Base-by-base conservation (phyloP, 1,140 invertebrate species). In the Listronotus bonariensis region DNA sequence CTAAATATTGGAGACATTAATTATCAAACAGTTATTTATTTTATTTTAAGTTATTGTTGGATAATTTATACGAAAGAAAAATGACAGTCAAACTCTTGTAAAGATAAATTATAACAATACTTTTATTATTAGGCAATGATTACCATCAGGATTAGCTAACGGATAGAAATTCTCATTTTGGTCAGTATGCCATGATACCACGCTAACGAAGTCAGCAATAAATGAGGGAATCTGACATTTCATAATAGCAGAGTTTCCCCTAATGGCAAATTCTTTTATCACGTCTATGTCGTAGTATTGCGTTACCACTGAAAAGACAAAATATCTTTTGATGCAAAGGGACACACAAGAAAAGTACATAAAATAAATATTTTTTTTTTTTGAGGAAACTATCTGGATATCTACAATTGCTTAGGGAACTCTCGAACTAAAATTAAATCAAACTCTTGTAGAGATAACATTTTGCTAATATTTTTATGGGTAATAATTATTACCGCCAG, bases 171-270 rank as follows among this genome's bases (percentile, higher is more conserved):
- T 84, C 72, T 90, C 88, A 71, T 86, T 86, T 69, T 87, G 82
- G 79, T 92, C 88, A 60, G 89, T 91, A 66, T 91, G 88, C 95
- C 95, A 97, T 3, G 91, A 89, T 18, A 92, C 83, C 67, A 97
- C 91, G 68, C 85, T 86, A 26, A 97, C 91, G 80, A 96, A 96
- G 81, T 96, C 93, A 45, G 91, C 90, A 43, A 96, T 92, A 79
- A 93, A 96, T 43, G 91, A 92, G 17, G 94, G 94, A 70, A 96
- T 91, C 72, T 90, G 89, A 81, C 95, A 97, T 80, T 93, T 93
- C 73, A 97, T 82, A 57, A 96, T 88, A 51, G 92, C 94, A 40
- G 92, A 90, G 79, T 95, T 95, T 54, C 92, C 93, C 67, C 90
- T 85, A 70, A 95, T 96, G 18, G 91, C 92, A 81, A 94, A 95